Percentiles rank a stretch among this genome's conserved stretches.
These are phyloP conservation scores for Tyrophagus putrescentiae DNA, from an alignment of 1,140 invertebrate genomes.

Conservation along the genomic window DNA sequence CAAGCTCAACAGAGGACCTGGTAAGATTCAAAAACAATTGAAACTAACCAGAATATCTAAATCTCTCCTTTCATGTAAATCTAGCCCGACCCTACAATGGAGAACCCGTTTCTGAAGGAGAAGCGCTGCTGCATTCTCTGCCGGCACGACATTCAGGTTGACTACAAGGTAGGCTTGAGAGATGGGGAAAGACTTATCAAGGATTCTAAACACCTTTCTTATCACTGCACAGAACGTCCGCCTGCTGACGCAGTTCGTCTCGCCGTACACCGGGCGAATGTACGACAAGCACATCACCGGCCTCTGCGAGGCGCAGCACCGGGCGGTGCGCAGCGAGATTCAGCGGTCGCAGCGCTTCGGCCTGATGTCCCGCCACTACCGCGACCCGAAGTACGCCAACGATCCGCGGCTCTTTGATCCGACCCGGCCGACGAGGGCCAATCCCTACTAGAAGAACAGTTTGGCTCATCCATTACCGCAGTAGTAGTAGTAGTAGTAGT, in stretches of 20 bases:
- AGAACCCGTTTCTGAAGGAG: slow-evolving; percentile 67
- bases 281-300: slow-evolving; percentile 82
- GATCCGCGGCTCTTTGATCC: slow-evolving; percentile 24
- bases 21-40: too few species aligned
- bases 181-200: background rate
- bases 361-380: slow-evolving; percentile 20
- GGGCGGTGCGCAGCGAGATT: slow-evolving; percentile 51
- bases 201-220: slow-evolving; percentile 1
- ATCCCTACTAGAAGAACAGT: slow-evolving; percentile 23
- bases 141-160: slow-evolving; percentile 56
- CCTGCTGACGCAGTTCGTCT: slow-evolving; percentile 85
- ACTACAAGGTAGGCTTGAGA: slow-evolving; percentile 49
- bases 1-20: too few species aligned
- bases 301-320: slow-evolving; percentile 58
- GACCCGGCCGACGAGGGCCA: slow-evolving; percentile 16
- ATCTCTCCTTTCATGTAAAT: too few species aligned
- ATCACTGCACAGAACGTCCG: slow-evolving; percentile 52
- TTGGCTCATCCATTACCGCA: too few species aligned
- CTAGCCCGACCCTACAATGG: slow-evolving; percentile 46
- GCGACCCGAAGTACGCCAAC: slow-evolving; percentile 17
- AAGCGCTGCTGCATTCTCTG: slow-evolving; percentile 67
- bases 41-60: too few species aligned
- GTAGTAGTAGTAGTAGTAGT: too few species aligned
- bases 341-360: slow-evolving; percentile 51
- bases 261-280: slow-evolving; percentile 71